phyloP scores from a whole-genome alignment of 1,140 invertebrate genomes.

The Pollicipes pollicipes region DNA sequence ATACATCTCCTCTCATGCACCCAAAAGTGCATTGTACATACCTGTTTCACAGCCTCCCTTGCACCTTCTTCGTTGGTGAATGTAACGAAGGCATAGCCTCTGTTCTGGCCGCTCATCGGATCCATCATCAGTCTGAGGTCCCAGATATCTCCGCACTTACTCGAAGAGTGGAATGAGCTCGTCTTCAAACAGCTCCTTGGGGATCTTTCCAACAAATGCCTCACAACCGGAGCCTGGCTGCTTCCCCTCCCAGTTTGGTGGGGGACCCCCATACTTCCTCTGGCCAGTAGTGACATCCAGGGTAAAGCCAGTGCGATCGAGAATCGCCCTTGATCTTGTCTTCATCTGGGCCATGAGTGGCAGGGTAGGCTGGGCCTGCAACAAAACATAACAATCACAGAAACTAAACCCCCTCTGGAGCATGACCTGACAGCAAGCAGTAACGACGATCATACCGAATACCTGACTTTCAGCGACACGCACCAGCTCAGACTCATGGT shows the following conservation, averaged over 20 bases:
- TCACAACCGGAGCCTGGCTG: constrained; percentile 85
- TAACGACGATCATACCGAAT: too few species aligned
- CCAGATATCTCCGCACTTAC: constrained; percentile 92
- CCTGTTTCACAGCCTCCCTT: constrained; percentile 83
- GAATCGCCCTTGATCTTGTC: constrained; percentile 79
- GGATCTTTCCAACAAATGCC: constrained; percentile 98
- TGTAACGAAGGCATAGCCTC: constrained; percentile 97
- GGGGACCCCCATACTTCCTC: constrained; percentile 93
- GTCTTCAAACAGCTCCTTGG: constrained; percentile 98
- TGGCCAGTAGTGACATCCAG: constrained; percentile 97
- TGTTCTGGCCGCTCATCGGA: constrained; percentile 88
- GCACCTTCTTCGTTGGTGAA: constrained; percentile 85
- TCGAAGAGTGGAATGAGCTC: constrained; percentile 95
- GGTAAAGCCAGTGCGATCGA: constrained; percentile 86
- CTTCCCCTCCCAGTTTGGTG: constrained; percentile 77
- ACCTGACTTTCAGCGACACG: too few species aligned
- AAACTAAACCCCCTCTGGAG: too few species aligned
- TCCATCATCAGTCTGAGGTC: constrained; percentile 99
- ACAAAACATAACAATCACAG: too few species aligned
- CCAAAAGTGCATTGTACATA: constrained; percentile 34
- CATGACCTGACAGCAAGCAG: too few species aligned
- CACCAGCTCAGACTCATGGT: too few species aligned
- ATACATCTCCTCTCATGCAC: too few species aligned
- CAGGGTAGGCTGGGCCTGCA: neutral
- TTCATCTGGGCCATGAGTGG: constrained; percentile 63